phyloP scores from a whole-genome alignment of 1,140 invertebrate species.

The Oncopodura yosiiana region DNA sequence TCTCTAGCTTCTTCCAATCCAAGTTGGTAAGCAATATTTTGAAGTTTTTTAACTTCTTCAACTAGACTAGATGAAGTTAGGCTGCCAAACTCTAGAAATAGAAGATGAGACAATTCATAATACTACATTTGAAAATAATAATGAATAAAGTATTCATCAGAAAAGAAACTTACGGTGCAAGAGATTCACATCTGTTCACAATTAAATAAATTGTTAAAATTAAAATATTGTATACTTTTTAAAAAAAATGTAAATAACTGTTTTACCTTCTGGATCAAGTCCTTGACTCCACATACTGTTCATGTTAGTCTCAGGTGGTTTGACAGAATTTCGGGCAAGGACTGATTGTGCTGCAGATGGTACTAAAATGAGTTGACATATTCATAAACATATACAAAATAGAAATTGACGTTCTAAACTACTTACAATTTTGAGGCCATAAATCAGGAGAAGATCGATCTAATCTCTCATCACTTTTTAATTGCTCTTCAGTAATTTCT shows the following conservation, averaged over 20 bases:
- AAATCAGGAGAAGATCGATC: slow-evolving; percentile 81
- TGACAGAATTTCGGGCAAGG: slow-evolving; percentile 30
- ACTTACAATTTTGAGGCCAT: slow-evolving; percentile 87
- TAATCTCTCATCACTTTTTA: slow-evolving; percentile 68
- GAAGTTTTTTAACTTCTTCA: slow-evolving; percentile 81
- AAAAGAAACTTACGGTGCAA: slow-evolving; percentile 55
- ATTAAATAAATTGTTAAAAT: too few relatives aligned
- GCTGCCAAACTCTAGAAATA: slow-evolving; percentile 62
- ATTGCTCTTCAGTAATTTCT: slow-evolving; percentile 30
- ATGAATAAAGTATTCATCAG: slow-evolving; percentile 35
- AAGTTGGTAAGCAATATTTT: slow-evolving; percentile 85
- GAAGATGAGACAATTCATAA: slow-evolving; percentile 37
- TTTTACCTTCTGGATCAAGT: slow-evolving; percentile 52
- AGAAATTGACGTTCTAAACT: slow-evolving; percentile 33
- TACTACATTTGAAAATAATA: slow-evolving; percentile 44
- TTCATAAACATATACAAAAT: slow-evolving; percentile 43
- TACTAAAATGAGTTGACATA: slow-evolving; percentile 14
- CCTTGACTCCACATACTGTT: slow-evolving; percentile 46
- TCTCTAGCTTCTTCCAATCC: slow-evolving; percentile 89
- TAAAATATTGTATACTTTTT: too few relatives aligned
- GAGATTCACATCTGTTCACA: slow-evolving; percentile 56
- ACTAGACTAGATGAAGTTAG: slow-evolving; percentile 69
- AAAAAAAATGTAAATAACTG: too few relatives aligned
- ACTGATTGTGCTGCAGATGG: slow-evolving; percentile 32
- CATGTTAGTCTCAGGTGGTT: slow-evolving; percentile 37